phyloP scores from a whole-genome alignment of 2,888 invertebrate genomes.

The Diarsia rubi region DNA sequence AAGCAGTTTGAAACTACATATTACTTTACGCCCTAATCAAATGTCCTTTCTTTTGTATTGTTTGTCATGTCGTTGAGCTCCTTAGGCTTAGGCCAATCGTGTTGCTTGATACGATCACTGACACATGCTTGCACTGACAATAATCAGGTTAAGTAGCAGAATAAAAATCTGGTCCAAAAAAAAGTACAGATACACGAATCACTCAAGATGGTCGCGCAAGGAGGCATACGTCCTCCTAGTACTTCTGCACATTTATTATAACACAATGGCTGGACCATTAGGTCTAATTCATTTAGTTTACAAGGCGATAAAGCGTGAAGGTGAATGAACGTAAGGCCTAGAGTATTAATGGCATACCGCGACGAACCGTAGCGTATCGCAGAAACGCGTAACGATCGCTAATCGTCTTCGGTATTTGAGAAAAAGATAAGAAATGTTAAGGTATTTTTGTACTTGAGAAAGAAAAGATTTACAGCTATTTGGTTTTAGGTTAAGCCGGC shows the following conservation, averaged over 20 bases:
- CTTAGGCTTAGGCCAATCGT: too few relatives aligned
- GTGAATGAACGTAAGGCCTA: constrained; percentile 65
- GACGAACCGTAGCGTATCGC: constrained; percentile 56
- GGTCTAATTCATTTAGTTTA: constrained; percentile 70
- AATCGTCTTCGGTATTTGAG: constrained; percentile 51
- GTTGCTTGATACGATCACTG: too few relatives aligned
- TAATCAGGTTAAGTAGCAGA: neutral
- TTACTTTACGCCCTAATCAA: too few relatives aligned
- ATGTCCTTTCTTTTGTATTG: too few relatives aligned
- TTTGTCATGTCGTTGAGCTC: too few relatives aligned
- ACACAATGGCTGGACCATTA: constrained; percentile 65
- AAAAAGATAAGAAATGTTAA: constrained; percentile 43
- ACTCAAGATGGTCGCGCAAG: neutral
- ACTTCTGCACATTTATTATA: constrained; percentile 32
- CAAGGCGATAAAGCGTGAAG: constrained; percentile 70
- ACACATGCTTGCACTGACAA: too few relatives aligned
- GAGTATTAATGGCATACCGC: constrained; percentile 46
- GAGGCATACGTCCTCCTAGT: neutral
- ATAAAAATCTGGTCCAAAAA: neutral
- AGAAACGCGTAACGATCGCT: constrained; percentile 62
- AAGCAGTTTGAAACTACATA: too few relatives aligned
- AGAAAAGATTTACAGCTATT: constrained; percentile 29
- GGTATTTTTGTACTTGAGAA: constrained; percentile 38
- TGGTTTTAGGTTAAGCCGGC: constrained; percentile 37
- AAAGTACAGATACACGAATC: neutral